These are phyloP conservation scores for Lepidurus couesii DNA, from an alignment of 1,140 invertebrate genomes.

Conservation along the genomic window DNA sequence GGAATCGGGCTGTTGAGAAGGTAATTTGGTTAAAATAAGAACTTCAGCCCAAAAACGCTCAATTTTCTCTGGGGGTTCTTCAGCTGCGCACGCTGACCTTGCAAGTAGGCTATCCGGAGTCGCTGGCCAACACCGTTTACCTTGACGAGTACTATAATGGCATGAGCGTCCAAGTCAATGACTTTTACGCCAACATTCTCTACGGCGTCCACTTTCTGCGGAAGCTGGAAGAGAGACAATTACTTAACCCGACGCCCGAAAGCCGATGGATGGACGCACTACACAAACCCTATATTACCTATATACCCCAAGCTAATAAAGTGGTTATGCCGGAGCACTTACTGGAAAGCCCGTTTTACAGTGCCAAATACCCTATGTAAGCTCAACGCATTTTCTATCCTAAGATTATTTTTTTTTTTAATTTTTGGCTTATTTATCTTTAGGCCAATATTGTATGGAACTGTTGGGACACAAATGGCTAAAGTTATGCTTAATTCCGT, in stretches of 20 bases:
- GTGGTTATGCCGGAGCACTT: constrained; percentile 48
- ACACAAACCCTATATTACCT: constrained; percentile 41
- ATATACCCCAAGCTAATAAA: constrained; percentile 46
- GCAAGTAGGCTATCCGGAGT: constrained; percentile 51
- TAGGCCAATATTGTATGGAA: constrained; percentile 49
- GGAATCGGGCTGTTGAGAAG: constrained; percentile 34
- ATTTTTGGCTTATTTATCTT: constrained; percentile 33
- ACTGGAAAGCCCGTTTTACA: constrained; percentile 44
- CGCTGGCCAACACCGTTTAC: constrained; percentile 44
- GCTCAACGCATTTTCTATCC: not conserved
- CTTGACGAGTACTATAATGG: constrained; percentile 48
- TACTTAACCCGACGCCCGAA: constrained; percentile 41
- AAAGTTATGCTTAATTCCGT: constrained; percentile 45
- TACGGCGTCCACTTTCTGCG: constrained; percentile 45
- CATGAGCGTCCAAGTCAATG: constrained; percentile 48
- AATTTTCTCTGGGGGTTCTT: not conserved
- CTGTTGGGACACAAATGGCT: constrained; percentile 48
- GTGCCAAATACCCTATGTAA: constrained; percentile 46
- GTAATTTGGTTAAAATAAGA: constrained; percentile 28
- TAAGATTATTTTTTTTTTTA: not conserved
- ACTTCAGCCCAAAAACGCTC: not conserved
- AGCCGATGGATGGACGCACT: constrained; percentile 42
- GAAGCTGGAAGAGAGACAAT: constrained; percentile 41
- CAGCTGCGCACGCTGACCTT: constrained; percentile 48
- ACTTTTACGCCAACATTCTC: constrained; percentile 50